Evolutionary conservation across 2,113 vertebrate genomes (phyloP).

Genomic region (Axis porcinus): DNA sequence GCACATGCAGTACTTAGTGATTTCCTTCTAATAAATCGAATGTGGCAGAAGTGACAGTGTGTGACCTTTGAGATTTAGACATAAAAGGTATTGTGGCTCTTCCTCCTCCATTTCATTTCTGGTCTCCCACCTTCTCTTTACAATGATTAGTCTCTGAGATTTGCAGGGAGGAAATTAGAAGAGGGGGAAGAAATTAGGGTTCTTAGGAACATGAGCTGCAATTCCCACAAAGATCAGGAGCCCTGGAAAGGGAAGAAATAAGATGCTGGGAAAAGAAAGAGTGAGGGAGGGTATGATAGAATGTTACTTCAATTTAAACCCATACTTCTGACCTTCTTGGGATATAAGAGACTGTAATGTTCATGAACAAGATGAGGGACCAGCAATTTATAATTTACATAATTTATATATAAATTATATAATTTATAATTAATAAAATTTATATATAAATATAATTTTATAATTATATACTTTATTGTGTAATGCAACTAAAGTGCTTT

Average conservation of each 20-base stretch:
- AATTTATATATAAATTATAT: background rate
- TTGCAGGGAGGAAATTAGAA: background rate
- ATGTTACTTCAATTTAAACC: slow-evolving; percentile 93
- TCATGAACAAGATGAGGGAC: slow-evolving; percentile 93
- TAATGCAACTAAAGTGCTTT: background rate
- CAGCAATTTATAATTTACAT: slow-evolving; percentile 76
- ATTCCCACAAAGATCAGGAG: background rate
- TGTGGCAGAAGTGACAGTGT: background rate
- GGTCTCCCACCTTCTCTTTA: background rate
- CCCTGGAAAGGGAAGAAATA: background rate
- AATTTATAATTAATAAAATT: slow-evolving; percentile 40
- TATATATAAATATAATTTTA: background rate
- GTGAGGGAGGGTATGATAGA: slow-evolving; percentile 87
- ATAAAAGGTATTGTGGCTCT: background rate
- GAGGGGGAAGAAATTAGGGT: background rate
- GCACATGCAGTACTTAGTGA: background rate
- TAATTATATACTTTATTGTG: background rate
- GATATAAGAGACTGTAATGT: slow-evolving; percentile 92
- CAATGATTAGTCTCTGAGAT: background rate
- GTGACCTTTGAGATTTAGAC: background rate
- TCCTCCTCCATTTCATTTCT: background rate
- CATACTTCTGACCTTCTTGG: slow-evolving; percentile 92
- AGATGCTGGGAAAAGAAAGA: background rate
- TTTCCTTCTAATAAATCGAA: background rate
- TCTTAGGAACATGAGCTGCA: background rate